Base-by-base conservation (phyloP, 2,797 vertebrate species). In the Apogon hyalosoma region DNA sequence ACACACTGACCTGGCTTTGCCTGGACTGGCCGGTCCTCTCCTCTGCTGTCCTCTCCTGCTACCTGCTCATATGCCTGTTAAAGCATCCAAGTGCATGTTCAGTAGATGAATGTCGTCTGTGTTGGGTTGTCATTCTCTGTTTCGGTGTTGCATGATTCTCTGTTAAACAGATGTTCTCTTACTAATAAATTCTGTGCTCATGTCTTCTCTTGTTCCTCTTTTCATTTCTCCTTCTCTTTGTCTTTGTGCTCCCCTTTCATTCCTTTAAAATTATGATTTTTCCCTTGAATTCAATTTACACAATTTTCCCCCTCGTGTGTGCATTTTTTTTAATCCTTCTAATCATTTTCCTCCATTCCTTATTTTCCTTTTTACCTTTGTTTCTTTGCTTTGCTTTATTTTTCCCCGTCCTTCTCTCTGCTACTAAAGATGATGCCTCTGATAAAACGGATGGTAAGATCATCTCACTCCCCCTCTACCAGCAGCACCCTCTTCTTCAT, bases 391-490 rank as follows among this genome's bases (percentile, higher is more conserved):
- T 47, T 43, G 45, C 12, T 66, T 50, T 74, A 42, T 48, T 45
- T 51, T 63, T 58, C 28, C 31, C 6, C 49, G 36, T 56, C 18
- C 38, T 38, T 78, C 74, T 85, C 78, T 94, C 87, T 93, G 93
- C 94, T 92, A 90, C 94, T 94, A 95, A 97, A 98, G 97, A 98
- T 95, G 97, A 98, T 93, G 94, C 96, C 94, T 96, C 96, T 96
- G 97, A 98, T 95, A 98, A 97, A 95, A 93, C 93, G 93, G 97
- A 99, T 95, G 97, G 97, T 98, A 99, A 99, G 97, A 95, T 93
- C 92, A 90, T 91, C 91, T 88, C 89, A 68, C 48, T 86, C 88
- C 77, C 75, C 80, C 71, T 73, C 77, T 46, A 66, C 62, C 52
- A 43, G 61, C 48, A 14, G 50, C 51, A 73, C 36, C 47, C 62